Conservation (phyloP, 2,797 vertebrate species). For the Eidolon dupreanum region DNA sequence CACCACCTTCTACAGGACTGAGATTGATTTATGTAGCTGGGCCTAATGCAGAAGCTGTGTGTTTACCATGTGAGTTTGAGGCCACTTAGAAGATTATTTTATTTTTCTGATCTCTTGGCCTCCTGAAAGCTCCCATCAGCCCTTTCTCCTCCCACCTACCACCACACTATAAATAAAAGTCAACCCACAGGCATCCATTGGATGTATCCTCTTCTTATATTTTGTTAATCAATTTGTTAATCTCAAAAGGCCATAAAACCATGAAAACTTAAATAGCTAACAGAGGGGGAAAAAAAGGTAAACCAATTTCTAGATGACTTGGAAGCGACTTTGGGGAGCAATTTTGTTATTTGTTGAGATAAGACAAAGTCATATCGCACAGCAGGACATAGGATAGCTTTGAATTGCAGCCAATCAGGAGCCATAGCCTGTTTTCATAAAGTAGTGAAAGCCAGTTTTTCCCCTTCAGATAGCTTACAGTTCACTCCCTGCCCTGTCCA, state of each 20-base stretch:
- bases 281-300: neutral
- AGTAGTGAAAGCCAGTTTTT: neutral
- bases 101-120: slow-evolving; percentile 39
- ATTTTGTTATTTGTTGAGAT: neutral
- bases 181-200: neutral
- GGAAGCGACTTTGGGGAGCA: neutral
- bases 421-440: neutral
- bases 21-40: neutral
- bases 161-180: neutral
- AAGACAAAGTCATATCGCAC: neutral
- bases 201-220: neutral
- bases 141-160: neutral
- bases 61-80: neutral
- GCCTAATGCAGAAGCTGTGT: neutral
- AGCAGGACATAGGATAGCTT: neutral
- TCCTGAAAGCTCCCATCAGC: neutral
- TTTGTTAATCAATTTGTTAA: neutral
- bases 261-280: neutral
- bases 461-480: neutral
- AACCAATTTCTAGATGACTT: neutral
- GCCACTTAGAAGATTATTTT: slow-evolving; percentile 8
- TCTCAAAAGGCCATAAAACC: neutral
- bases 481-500: neutral
- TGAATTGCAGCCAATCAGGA: neutral
- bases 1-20: neutral